phyloP scores from a whole-genome alignment of 2,888 invertebrate genomes.

The Aphidius colemani region DNA sequence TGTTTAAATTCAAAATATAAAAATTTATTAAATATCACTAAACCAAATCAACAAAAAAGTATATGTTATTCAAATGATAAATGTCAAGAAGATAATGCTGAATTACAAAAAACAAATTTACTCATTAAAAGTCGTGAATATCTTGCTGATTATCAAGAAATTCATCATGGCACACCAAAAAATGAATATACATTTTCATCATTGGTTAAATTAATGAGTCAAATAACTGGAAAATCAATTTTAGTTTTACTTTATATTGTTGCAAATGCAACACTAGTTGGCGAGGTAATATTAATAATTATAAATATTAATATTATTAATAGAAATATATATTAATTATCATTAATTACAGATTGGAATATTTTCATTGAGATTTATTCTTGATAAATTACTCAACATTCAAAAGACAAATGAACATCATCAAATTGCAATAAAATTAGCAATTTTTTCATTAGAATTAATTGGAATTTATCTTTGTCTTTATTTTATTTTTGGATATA shows the following conservation, averaged over 20 bases:
- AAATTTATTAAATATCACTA: conserved; percentile 44
- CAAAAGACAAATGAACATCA: conserved; percentile 41
- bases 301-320: background rate
- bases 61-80: conserved; percentile 24
- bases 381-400: conserved; percentile 51
- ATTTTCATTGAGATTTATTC: conserved; percentile 47
- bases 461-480: conserved; percentile 48
- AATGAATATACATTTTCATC: conserved; percentile 49
- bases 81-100: conserved; percentile 19
- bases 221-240: conserved; percentile 47
- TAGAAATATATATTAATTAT: background rate
- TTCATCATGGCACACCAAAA: conserved; percentile 42
- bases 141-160: conserved; percentile 50
- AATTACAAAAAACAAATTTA: conserved; percentile 22
- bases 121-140: conserved; percentile 42
- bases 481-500: conserved; percentile 48
- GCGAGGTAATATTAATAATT: conserved; percentile 37
- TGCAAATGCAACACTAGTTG: conserved; percentile 46
- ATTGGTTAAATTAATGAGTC: conserved; percentile 49
- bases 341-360: conserved; percentile 43
- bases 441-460: conserved; percentile 46
- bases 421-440: conserved; percentile 44
- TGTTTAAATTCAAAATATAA: conserved; percentile 40
- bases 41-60: conserved; percentile 26
- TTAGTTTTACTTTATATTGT: conserved; percentile 48